These are phyloP conservation scores for Bombyx mori DNA, from an alignment of 1,140 invertebrate genomes.

Conservation along the genomic window DNA sequence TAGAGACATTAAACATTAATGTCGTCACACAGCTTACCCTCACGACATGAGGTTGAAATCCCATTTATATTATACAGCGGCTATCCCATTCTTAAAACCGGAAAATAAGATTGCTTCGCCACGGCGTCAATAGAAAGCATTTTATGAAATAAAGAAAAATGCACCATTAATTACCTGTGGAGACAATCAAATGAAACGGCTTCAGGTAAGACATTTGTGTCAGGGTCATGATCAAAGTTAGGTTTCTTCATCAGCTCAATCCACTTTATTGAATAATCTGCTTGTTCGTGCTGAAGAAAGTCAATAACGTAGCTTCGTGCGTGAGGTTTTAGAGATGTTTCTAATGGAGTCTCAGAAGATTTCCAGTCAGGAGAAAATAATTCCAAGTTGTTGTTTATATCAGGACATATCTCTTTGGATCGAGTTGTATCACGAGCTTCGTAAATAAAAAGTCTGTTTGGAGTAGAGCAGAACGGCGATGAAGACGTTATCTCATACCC, in stretches of 20 bases:
- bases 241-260: slow-evolving; percentile 84
- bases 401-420: slow-evolving; percentile 78
- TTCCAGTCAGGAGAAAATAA: slow-evolving; percentile 85
- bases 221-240: slow-evolving; percentile 66
- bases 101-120: too few relatives aligned
- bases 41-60: too few relatives aligned
- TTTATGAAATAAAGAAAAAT: background rate
- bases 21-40: too few relatives aligned
- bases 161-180: slow-evolving; percentile 72
- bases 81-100: too few relatives aligned
- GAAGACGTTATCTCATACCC: slow-evolving; percentile 74
- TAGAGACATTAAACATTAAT: too few relatives aligned
- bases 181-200: slow-evolving; percentile 77
- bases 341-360: slow-evolving; percentile 59
- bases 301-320: slow-evolving; percentile 80
- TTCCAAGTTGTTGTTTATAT: slow-evolving; percentile 72
- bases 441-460: slow-evolving; percentile 83
- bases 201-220: slow-evolving; percentile 73
- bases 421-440: slow-evolving; percentile 74
- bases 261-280: slow-evolving; percentile 82
- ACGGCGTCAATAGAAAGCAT: too few relatives aligned
- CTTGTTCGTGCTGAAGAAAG: slow-evolving; percentile 79
- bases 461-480: slow-evolving; percentile 75
- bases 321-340: slow-evolving; percentile 71
- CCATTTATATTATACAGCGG: too few relatives aligned